phyloP scores from a whole-genome alignment of 1,140 invertebrate genomes.

The Heterodera carotae region DNA sequence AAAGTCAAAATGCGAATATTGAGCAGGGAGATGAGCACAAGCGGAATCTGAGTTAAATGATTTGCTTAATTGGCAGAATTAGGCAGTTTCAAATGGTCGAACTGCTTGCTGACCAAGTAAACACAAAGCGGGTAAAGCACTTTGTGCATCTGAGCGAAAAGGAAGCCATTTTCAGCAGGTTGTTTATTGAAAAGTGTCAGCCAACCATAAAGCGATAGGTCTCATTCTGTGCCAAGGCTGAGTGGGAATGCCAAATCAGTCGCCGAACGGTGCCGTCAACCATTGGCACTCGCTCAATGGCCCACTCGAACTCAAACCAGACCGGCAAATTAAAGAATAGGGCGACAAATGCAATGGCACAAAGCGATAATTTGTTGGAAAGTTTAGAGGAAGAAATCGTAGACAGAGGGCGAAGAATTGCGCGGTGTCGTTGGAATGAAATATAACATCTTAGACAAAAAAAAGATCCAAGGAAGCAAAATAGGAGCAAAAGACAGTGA shows the following conservation, averaged over 20 bases:
- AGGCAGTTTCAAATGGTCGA: not conserved
- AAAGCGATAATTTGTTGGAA: slow-evolving; percentile 35
- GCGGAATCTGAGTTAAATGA: slow-evolving; percentile 36
- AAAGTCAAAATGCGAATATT: slow-evolving; percentile 57
- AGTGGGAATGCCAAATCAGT: slow-evolving; percentile 41
- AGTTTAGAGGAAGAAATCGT: slow-evolving; percentile 37
- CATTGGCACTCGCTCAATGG: slow-evolving; percentile 27
- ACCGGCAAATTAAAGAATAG: slow-evolving; percentile 60
- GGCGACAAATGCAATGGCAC: slow-evolving; percentile 47
- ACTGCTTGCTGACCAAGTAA: slow-evolving; percentile 38
- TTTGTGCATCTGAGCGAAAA: slow-evolving; percentile 51
- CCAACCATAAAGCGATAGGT: slow-evolving; percentile 36
- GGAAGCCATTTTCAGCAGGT: slow-evolving; percentile 9
- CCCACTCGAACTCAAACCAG: slow-evolving; percentile 53
- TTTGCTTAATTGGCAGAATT: not conserved
- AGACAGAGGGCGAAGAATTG: slow-evolving; percentile 56
- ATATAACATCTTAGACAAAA: slow-evolving; percentile 48
- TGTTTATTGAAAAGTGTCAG: too few species aligned
- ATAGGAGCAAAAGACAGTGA: too few species aligned
- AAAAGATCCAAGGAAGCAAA: not conserved
- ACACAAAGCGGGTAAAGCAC: slow-evolving; percentile 57
- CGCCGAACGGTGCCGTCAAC: slow-evolving; percentile 28
- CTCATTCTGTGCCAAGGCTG: slow-evolving; percentile 34
- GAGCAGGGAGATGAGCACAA: slow-evolving; percentile 57
- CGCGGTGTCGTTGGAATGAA: slow-evolving; percentile 59